A percentile compares a stretch with the other conserved stretches of the same genome.
Conservation (phyloP, 2,113 vertebrate genomes). For the Taxidea taxus region DNA sequence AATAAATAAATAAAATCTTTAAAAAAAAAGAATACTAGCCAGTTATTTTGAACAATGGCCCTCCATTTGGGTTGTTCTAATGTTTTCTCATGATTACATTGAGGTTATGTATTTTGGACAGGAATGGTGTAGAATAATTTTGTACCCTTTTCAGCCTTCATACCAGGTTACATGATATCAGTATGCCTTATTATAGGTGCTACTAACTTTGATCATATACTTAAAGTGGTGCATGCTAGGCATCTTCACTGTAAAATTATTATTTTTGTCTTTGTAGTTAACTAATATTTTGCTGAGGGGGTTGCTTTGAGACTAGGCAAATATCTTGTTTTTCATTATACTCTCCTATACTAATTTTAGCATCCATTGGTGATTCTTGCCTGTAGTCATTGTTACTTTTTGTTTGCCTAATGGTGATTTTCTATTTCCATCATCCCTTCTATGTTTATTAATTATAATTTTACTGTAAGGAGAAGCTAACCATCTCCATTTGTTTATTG, state of each 20-base stretch:
- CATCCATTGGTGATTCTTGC: background rate
- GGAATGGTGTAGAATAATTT: background rate
- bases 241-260: background rate
- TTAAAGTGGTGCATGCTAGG: background rate
- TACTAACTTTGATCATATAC: background rate
- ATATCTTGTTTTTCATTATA: background rate
- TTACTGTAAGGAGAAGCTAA: background rate
- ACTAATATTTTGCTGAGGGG: background rate
- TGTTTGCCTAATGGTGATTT: slow-evolving; percentile 3
- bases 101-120: background rate
- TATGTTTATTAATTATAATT: background rate
- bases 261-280: slow-evolving; percentile 34
- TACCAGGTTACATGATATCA: background rate
- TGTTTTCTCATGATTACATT: slow-evolving; percentile 4
- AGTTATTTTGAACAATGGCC: background rate
- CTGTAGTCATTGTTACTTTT: background rate
- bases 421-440: slow-evolving; percentile 4
- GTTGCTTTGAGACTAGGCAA: background rate
- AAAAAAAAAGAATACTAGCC: background rate
- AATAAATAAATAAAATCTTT: no score
- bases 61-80: background rate
- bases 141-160: background rate
- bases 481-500: background rate
- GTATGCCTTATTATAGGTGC: background rate
- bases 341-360: background rate